phyloP scores from a whole-genome alignment of 2,113 vertebrate species.

The Dendropsophus ebraccatus region DNA sequence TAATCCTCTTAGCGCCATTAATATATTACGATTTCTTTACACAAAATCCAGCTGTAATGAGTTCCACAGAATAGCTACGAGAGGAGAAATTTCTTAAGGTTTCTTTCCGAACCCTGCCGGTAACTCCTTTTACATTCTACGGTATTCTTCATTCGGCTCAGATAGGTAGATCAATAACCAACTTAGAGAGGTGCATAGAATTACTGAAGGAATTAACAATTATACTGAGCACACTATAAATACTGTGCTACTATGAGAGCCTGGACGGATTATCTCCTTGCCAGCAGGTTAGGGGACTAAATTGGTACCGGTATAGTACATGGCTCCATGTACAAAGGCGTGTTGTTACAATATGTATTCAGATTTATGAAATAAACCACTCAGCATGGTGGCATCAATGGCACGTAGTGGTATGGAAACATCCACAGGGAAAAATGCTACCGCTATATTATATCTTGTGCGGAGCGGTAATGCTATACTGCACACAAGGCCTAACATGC shows the following conservation, averaged over 20 bases:
- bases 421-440: not conserved
- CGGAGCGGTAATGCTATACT: not conserved
- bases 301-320: too few species aligned
- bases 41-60: slow-evolving; percentile 51
- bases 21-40: slow-evolving; percentile 41
- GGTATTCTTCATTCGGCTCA: not conserved
- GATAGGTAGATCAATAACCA: not conserved
- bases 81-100: not conserved
- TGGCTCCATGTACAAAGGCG: too few species aligned
- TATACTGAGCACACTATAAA: not conserved
- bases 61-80: not conserved
- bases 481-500: not conserved
- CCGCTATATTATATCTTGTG: not conserved
- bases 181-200: not conserved
- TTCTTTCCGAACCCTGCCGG: not conserved
- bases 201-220: not conserved
- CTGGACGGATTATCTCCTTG: too few species aligned
- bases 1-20: slow-evolving; percentile 58
- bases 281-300: too few species aligned
- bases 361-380: too few species aligned
- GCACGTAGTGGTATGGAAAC: too few species aligned
- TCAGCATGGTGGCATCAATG: too few species aligned
- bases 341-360: too few species aligned
- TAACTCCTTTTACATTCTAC: not conserved
- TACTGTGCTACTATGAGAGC: not conserved